Base-by-base conservation (phyloP, 1,140 invertebrate species). In the Vollenhovia emeryi region DNA sequence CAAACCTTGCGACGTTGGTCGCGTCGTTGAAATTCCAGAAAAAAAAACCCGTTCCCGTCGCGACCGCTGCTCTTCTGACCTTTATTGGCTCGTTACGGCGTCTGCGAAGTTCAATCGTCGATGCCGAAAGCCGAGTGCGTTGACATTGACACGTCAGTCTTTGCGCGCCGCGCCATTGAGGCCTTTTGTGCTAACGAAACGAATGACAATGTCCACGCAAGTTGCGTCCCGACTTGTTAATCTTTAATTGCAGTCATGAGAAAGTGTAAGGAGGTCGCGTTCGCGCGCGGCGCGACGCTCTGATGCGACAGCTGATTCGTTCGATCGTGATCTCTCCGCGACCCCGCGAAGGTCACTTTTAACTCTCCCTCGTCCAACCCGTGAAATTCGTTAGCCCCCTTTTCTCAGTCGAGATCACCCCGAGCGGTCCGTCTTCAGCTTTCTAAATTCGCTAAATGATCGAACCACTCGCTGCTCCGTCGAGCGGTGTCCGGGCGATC, bases 201-300 rank as follows among this genome's bases (percentile, higher is more conserved):
- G 21, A 80, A 55, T 43, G 24, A 45, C 60, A 57, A 82, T 71
- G 73, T 73, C n/a, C 40, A 45, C 13, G 33, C 66, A 40, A 66
- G 40, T 71, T 71, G 57, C n/a, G n/a, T 73, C 45, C 27, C 24
- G 50, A 43, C 78, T 73, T 40, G 50, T 73, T 82, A 59, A 73
- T 73, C 50, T 57, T 30, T 71, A 36, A 80, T 80, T 80, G 64
- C 50, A 18, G 40, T 73, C 66, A 57, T 33, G 27, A 82, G 50
- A 82, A 82, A 59, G 78, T 55, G 36, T 36, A 48, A 43, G 40
- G 40, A 11, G 8, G 4, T 24, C 40, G 2, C 43, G 50, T 50
- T 78, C 43, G 40, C 13, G 15, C 5, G 40, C 36, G 62, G 48
- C 64, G 43, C 64, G 62, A 27, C 24, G 18, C 66, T 80, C 73